phyloP scores from a whole-genome alignment of 2,113 vertebrate species.

The Psammodynastes pulverulentus region DNA sequence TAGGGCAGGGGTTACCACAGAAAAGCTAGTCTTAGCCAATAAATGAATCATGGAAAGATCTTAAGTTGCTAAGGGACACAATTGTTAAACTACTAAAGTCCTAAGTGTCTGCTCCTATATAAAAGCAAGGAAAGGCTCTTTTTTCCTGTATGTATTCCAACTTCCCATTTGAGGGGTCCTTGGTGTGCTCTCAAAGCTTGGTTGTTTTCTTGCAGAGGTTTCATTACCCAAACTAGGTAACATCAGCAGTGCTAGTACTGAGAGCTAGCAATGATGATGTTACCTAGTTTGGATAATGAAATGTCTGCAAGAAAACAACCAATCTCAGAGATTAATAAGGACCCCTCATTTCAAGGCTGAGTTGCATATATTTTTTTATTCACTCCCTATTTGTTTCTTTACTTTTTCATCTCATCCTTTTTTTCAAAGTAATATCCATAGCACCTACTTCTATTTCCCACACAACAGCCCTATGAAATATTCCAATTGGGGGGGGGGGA shows the following conservation, averaged over 20 bases:
- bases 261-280: not conserved
- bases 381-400: not conserved
- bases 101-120: not conserved
- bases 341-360: not conserved
- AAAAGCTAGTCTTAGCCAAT: not conserved
- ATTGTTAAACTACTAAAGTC: not conserved
- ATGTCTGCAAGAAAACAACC: not conserved
- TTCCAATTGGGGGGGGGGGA: not conserved
- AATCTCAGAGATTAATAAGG: not conserved
- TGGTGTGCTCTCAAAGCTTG: not conserved
- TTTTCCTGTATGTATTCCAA: not conserved
- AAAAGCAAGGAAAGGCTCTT: not conserved
- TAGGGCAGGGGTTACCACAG: too few relatives aligned
- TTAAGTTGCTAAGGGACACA: not conserved
- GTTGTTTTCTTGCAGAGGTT: not conserved
- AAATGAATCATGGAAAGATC: not conserved
- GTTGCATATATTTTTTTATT: not conserved
- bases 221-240: not conserved
- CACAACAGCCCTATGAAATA: not conserved
- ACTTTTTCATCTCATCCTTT: not conserved
- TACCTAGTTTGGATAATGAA: not conserved
- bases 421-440: not conserved
- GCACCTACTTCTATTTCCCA: not conserved
- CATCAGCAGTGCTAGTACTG: not conserved
- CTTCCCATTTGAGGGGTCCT: not conserved